Evolutionary conservation across 2,888 invertebrate genomes (phyloP).

Genomic region (Glyphotaelius pellucidus): DNA sequence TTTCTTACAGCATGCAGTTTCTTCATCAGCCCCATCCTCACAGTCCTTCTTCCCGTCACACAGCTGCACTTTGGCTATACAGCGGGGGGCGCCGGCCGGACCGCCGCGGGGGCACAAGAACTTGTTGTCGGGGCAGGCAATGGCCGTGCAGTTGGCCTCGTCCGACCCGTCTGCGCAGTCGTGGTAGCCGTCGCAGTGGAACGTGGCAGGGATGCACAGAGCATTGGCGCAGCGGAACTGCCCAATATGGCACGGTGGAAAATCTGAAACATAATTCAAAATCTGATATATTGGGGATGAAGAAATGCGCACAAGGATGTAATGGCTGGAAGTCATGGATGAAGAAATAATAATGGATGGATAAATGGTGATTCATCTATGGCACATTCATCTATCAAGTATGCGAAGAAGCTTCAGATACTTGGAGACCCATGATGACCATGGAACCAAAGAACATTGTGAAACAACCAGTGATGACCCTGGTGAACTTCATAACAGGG

Average conservation of each 20-base stretch:
- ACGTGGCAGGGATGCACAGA: constrained; percentile 92
- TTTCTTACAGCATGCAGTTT: constrained; percentile 90
- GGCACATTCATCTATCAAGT: too few species aligned
- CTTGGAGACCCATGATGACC: not conserved
- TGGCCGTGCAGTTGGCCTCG: constrained; percentile 91
- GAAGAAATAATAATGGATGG: not conserved
- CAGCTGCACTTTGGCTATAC: constrained; percentile 91
- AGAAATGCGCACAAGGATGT: not conserved
- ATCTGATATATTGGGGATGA: not conserved
- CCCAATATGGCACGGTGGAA: constrained; percentile 91
- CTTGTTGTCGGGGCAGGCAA: constrained; percentile 93
- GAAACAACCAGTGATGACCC: too few species aligned
- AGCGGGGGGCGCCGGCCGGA: constrained; percentile 85
- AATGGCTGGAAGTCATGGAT: too few species aligned
- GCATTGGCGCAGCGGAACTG: constrained; percentile 96
- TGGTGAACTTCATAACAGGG: too few species aligned
- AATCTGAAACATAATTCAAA: constrained; percentile 79
- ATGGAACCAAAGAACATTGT: too few species aligned
- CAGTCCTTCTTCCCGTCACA: constrained; percentile 96
- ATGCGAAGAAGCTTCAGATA: not conserved
- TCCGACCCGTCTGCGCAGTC: constrained; percentile 96
- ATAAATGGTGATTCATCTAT: not conserved
- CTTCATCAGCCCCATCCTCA: constrained; percentile 93
- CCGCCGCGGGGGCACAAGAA: constrained; percentile 91
- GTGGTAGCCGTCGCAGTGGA: constrained; percentile 90